Evolutionary conservation across 2,113 vertebrate species (phyloP).

Genomic region (Microcebus lehilahytsara): DNA sequence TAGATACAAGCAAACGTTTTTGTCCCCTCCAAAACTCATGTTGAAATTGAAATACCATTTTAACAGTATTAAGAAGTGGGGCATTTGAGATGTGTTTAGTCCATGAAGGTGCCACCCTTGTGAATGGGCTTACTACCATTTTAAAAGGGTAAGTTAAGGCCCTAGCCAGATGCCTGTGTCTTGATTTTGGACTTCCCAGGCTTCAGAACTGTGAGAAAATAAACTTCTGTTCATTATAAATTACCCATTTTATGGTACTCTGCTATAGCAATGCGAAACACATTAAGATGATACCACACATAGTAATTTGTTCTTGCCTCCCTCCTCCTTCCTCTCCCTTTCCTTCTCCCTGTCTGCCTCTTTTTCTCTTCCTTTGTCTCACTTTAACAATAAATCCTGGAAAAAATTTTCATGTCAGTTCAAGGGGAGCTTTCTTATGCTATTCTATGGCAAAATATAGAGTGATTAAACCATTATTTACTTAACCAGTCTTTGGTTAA

Average conservation of each 20-base stretch:
- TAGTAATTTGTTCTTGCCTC: background rate
- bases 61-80: background rate
- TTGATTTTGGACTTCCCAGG: background rate
- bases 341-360: background rate
- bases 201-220: background rate
- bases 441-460: background rate
- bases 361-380: background rate
- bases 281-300: background rate
- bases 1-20: background rate
- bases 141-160: background rate
- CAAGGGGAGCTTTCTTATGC: background rate
- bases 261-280: background rate
- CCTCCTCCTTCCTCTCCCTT: background rate
- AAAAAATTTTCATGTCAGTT: background rate
- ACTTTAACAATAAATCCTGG: background rate
- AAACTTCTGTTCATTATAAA: background rate
- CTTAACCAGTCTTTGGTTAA: background rate
- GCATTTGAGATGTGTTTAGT: background rate
- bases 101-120: background rate
- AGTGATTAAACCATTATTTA: background rate
- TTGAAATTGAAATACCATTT: background rate
- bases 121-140: background rate
- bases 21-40: background rate
- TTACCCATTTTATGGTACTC: background rate
- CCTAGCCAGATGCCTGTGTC: background rate